Percentiles rank a stretch among this genome's conserved stretches.
These are phyloP conservation scores for Mesorhabditis spiculigera DNA, from an alignment of 2,888 invertebrate species.

Conservation along the genomic window DNA sequence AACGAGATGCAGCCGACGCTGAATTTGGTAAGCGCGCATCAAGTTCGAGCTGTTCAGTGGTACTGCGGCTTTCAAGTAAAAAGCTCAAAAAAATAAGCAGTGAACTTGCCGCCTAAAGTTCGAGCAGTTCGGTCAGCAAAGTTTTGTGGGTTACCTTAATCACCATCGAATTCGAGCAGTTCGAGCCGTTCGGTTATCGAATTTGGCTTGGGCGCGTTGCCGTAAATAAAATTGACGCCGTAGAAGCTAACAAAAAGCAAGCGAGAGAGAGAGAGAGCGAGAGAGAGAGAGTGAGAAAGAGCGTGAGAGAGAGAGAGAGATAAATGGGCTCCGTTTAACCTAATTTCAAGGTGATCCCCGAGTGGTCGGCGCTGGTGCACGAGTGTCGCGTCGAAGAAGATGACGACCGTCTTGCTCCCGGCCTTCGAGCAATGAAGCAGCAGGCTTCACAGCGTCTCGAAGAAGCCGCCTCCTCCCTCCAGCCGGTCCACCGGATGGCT, in stretches of 20 bases:
- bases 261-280: too few species aligned
- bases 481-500: conserved; percentile 40
- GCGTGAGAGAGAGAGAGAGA: too few species aligned
- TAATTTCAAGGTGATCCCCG: conserved; percentile 24
- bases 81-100: neutral
- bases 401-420: conserved; percentile 11
- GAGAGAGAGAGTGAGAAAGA: too few species aligned
- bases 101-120: too few species aligned
- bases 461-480: neutral
- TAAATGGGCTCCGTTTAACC: neutral
- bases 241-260: too few species aligned
- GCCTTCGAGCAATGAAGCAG: neutral
- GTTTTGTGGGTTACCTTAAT: too few species aligned
- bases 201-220: too few species aligned
- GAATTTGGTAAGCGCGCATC: neutral
- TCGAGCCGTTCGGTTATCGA: too few species aligned
- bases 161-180: too few species aligned
- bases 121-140: too few species aligned
- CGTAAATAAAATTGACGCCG: too few species aligned
- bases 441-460: neutral
- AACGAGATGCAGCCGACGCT: neutral
- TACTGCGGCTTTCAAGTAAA: neutral
- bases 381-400: conserved; percentile 32
- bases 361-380: conserved; percentile 34
- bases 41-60: neutral